Evolutionary conservation across 1,140 invertebrate species (phyloP), one percentile per base, ranked within the genome.

Genomic region (Drosophila bifasciata): DNA sequence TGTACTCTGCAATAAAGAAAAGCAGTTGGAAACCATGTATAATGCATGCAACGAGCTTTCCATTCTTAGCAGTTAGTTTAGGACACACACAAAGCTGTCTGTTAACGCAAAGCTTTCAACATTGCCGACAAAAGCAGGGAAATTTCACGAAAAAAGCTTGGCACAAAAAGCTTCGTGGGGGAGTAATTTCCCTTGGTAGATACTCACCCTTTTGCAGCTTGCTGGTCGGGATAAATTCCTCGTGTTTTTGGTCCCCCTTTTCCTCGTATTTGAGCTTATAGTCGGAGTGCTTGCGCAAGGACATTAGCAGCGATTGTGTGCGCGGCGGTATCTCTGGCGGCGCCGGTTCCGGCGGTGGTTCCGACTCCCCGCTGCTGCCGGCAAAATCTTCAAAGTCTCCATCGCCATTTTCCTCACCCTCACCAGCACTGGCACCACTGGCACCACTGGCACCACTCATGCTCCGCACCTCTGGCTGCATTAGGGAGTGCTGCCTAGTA

Each of bases 261-360:
- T 91, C 91, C 44, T 92, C 91, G 55, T 90, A 91, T 60, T 92
- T 91, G 11, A 92, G 77, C 79, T 90, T 90, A 59, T 91, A 91
- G 53, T 91, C 90, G 49, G 91, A 91, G 50, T 86, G 83, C 67
- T 92, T 91, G 60, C 85, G 81, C 46, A 91, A 64, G 51, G 93
- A 90, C 44, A 93, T 93, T 50, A 94, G 93, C 43, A 95, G 90
- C 49, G 94, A 95, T 16, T 94, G 94, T 11, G 94, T 94, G 52
- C 94, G 92, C 5, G 94, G 94, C 23, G 94, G 94, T 21, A 95
- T 93, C 92, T 95, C 94, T 3, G 94, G 94, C 45, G 94, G 94
- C 43, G 94, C 94, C 25, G 94, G 94, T 74, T 95, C 94, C 11
- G 94, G 94, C 23, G 94, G 94, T 2, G 94, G 94, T 40, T 95